Conservation (phyloP, 1,140 invertebrate genomes). For the Calliphora vicina region DNA sequence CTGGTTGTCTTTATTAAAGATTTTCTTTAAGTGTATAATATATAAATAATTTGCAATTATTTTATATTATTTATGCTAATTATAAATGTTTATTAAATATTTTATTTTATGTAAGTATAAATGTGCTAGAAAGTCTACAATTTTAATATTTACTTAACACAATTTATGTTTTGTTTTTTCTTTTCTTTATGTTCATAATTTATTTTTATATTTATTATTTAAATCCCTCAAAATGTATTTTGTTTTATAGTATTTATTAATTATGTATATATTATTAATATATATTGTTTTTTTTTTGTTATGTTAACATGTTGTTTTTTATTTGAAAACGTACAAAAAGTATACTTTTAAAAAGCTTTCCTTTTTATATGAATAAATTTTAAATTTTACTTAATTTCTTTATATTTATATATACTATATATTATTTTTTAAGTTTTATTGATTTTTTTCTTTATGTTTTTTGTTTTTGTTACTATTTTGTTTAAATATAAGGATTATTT, state of each 20-base stretch:
- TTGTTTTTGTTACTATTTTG: neutral
- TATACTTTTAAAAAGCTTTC: slow-evolving; percentile 60
- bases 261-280: slow-evolving; percentile 41
- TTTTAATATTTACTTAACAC: slow-evolving; percentile 30
- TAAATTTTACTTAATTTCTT: neutral
- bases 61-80: slow-evolving; percentile 36
- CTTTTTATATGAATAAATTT: slow-evolving; percentile 36
- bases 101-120: slow-evolving; percentile 23
- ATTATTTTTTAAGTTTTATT: neutral
- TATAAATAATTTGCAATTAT: slow-evolving; percentile 35
- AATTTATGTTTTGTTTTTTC: slow-evolving; percentile 22
- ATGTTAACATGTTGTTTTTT: slow-evolving; percentile 10
- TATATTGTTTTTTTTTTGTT: slow-evolving; percentile 20
- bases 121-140: slow-evolving; percentile 26
- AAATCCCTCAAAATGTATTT: slow-evolving; percentile 20
- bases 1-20: neutral
- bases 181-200: neutral
- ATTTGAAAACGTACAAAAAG: slow-evolving; percentile 58
- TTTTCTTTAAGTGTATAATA: neutral
- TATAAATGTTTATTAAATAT: slow-evolving; percentile 23
- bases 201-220: neutral
- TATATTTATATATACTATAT: no score
- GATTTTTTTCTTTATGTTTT: neutral
- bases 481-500: slow-evolving; percentile 3
- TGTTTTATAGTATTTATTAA: neutral